These are phyloP conservation scores for Danio aesculapii DNA, from an alignment of 2,797 vertebrate species.

Conservation along the genomic window DNA sequence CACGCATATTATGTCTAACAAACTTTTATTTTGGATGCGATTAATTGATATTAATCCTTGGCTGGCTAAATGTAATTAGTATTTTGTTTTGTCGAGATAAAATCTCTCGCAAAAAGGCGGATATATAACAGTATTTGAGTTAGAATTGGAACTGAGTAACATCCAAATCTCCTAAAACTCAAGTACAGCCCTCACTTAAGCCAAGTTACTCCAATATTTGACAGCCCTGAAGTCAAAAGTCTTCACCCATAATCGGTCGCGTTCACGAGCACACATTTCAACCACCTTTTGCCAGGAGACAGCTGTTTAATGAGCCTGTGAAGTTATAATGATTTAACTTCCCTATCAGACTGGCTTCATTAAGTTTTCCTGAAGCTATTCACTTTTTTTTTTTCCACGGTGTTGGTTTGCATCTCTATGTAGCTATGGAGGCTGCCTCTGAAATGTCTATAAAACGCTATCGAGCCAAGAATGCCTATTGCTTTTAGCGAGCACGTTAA, in stretches of 20 bases:
- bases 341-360: slow-evolving; percentile 58
- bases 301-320: slow-evolving; percentile 62
- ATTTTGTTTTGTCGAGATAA: too few species aligned
- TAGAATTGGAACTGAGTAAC: too few species aligned
- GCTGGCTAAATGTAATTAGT: too few species aligned
- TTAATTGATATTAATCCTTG: too few species aligned
- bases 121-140: too few species aligned
- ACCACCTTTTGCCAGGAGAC: slow-evolving; percentile 61
- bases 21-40: too few species aligned
- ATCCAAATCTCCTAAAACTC: too few species aligned
- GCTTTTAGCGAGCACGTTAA: slow-evolving; percentile 21
- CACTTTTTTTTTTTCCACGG: neutral
- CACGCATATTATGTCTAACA: too few species aligned
- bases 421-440: slow-evolving; percentile 1
- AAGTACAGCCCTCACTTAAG: too few species aligned
- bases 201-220: too few species aligned
- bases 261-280: slow-evolving; percentile 60
- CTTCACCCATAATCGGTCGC: slow-evolving; percentile 17
- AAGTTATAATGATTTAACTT: slow-evolving; percentile 55
- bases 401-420: slow-evolving; percentile 29
- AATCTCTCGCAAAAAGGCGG: too few species aligned
- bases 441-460: slow-evolving; percentile 33
- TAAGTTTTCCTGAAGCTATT: slow-evolving; percentile 38
- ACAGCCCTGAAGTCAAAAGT: neutral
- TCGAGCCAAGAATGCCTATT: slow-evolving; percentile 31